phyloP scores from a whole-genome alignment of 2,888 invertebrate genomes.

The Alitta virens region DNA sequence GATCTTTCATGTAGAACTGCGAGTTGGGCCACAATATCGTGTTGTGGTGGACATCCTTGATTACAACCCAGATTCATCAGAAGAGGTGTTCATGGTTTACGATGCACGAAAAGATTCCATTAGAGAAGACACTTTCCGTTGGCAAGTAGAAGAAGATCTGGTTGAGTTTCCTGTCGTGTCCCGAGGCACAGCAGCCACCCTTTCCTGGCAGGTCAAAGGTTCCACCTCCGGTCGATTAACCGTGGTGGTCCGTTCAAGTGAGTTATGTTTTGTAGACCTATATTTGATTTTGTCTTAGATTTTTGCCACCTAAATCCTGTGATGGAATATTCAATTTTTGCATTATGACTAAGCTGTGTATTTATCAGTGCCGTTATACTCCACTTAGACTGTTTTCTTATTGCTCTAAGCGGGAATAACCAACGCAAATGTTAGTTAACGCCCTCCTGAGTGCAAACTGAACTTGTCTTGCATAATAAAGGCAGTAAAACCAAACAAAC shows the following conservation, averaged over 20 bases:
- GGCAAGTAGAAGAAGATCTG: constrained; percentile 67
- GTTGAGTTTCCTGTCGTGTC: constrained; percentile 88
- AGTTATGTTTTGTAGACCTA: too few relatives aligned
- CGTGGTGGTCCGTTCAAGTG: constrained; percentile 47
- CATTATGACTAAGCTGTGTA: too few relatives aligned
- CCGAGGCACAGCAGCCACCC: constrained; percentile 57
- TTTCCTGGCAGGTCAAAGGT: constrained; percentile 46
- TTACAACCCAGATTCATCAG: constrained; percentile 46
- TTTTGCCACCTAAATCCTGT: too few relatives aligned
- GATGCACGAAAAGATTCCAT: constrained; percentile 3
- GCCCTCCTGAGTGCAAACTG: too few relatives aligned
- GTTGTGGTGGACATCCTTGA: constrained; percentile 50
- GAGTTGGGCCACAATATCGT: constrained; percentile 21
- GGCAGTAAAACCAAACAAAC: too few relatives aligned
- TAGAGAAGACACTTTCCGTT: constrained; percentile 7
- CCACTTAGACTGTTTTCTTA: too few relatives aligned
- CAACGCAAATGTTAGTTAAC: too few relatives aligned
- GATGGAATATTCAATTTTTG: too few relatives aligned
- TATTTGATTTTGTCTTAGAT: too few relatives aligned
- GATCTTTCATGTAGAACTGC: constrained; percentile 21
- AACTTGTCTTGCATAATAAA: too few relatives aligned
- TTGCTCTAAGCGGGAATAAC: too few relatives aligned
- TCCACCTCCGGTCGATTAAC: constrained; percentile 48
- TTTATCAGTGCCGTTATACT: too few relatives aligned
- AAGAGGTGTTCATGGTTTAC: constrained; percentile 40